A percentile compares a stretch with the other conserved stretches of the same genome.
Conservation (phyloP, 2,113 vertebrate genomes). For the Hydropotes inermis region DNA sequence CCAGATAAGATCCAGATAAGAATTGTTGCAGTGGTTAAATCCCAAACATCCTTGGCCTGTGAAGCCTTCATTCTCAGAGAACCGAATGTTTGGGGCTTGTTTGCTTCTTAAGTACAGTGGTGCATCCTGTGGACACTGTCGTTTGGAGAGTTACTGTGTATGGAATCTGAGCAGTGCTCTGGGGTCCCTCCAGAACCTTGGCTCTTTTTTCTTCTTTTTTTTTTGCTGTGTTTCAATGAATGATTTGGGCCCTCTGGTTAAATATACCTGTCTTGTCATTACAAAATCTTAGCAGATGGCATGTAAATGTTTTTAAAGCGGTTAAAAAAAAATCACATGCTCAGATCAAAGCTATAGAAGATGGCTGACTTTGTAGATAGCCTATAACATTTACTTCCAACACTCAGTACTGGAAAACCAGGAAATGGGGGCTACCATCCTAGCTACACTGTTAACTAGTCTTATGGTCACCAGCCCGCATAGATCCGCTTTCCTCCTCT, state of each 20-base stretch:
- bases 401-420: not conserved
- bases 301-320: not conserved
- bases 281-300: not conserved
- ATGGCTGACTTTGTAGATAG: not conserved
- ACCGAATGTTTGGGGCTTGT: not conserved
- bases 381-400: not conserved
- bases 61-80: not conserved
- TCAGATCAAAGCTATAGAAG: not conserved
- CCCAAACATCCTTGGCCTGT: not conserved
- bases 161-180: not conserved
- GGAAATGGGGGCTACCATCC: not conserved
- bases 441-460: not conserved
- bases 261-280: not conserved
- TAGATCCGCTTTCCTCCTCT: not conserved
- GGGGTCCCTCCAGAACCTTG: not conserved
- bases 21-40: slow-evolving; percentile 87
- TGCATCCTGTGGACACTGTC: not conserved
- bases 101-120: not conserved
- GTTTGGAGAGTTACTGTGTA: not conserved
- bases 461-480: not conserved
- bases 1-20: slow-evolving; percentile 83
- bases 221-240: not conserved
- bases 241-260: not conserved
- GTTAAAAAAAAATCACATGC: not conserved
- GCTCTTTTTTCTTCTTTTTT: not conserved